Evolutionary conservation across 2,888 invertebrate genomes (phyloP), one percentile per base, ranked within the genome.

Genomic region (Laspeyria flexula): DNA sequence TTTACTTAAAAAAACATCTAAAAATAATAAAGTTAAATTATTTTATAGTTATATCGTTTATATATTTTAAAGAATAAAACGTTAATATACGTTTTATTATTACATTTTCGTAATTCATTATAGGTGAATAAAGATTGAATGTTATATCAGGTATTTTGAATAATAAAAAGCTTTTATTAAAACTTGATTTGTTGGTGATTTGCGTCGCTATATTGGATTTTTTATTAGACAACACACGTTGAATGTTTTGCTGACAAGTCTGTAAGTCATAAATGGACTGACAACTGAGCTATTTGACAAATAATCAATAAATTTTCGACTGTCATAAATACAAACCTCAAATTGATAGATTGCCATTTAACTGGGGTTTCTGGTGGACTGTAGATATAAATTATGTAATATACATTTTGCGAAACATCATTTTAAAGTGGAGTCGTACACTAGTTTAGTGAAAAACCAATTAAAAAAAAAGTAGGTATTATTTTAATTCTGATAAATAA

Each of bases 21-120:
- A 29, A 41, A 53, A 60, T 43, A 42, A 43, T 23, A 62, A 29
- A 42, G 39, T 15, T 11, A 59, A 52, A 47, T 52, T 27, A 46
- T 39, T 30, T 50, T 27, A 46, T 43, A 16, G 6, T 39, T 67
- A 56, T 55, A 65, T 39, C 25, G 40, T 33, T 30, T 15, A 10
- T 43, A 39, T 46, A 60, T 56, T 60, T 47, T 53, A 23, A 27
- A 52, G 48, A 68, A 25, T 29, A 40, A 57, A 61, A 50, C 39
- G 37, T 25, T 30, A 30, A 37, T 48, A 47, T 40, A 50, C 39
- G 42, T 65, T 55, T 48, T 41, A 58, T 47, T 46, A 39, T 42
- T 38, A 30, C 15, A 45, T 43, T 25, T 50, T 16, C 27, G 34
- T 40, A 52, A 57, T 45, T 48, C 35, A 52, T 40, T 44, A n/a